These are phyloP conservation scores for Portevinia maculata DNA, from an alignment of 2,888 invertebrate species.

Conservation along the genomic window DNA sequence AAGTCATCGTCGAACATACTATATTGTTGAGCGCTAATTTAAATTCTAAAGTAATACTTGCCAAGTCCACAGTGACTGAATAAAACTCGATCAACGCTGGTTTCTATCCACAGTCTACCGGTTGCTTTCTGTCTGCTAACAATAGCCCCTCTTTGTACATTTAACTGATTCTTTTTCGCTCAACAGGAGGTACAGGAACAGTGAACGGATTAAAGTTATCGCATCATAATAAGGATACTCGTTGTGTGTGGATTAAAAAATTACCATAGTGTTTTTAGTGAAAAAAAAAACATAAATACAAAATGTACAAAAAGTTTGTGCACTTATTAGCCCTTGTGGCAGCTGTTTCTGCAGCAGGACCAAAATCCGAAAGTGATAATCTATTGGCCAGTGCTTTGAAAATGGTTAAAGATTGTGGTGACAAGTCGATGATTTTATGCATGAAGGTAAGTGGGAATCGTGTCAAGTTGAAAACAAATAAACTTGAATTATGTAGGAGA, in stretches of 20 bases:
- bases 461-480: neutral
- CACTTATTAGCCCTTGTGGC: conserved; percentile 83
- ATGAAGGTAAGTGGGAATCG: conserved; percentile 86
- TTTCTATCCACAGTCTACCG: conserved; percentile 83
- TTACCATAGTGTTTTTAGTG: conserved; percentile 46
- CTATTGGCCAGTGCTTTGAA: conserved; percentile 86
- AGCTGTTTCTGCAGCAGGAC: conserved; percentile 81
- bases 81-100: conserved; percentile 83
- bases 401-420: conserved; percentile 88
- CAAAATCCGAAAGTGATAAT: conserved; percentile 83
- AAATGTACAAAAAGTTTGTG: conserved; percentile 83
- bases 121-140: conserved; percentile 82
- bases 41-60: conserved; percentile 76
- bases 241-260: conserved; percentile 57
- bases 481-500: neutral
- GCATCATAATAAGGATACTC: conserved; percentile 61
- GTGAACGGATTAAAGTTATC: conserved; percentile 56
- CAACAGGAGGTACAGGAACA: conserved; percentile 56
- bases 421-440: conserved; percentile 87
- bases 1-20: conserved; percentile 31
- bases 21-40: conserved; percentile 75
- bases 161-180: conserved; percentile 54
- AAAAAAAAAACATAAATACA: conserved; percentile 36
- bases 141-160: conserved; percentile 51
- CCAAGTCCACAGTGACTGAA: conserved; percentile 77